Evolutionary conservation across 2,888 invertebrate genomes (phyloP).

Genomic region (Parasteatoda lunata): DNA sequence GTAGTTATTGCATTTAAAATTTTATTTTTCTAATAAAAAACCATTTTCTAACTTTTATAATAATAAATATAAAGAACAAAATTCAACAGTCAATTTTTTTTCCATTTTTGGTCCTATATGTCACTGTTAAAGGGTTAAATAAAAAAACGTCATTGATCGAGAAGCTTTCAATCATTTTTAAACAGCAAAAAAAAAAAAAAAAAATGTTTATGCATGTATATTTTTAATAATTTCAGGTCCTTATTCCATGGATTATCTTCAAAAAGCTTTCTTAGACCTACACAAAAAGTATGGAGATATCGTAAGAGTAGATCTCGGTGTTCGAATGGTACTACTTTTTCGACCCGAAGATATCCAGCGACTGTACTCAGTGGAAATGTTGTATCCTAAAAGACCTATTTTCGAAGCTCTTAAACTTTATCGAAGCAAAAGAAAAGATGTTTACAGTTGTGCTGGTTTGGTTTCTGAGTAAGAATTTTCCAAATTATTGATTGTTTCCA

Average conservation of each 20-base stretch:
- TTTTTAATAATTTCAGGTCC: constrained; percentile 34
- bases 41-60: no score
- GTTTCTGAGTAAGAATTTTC: constrained; percentile 73
- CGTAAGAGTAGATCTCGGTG: constrained; percentile 49
- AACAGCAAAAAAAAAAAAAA: no score
- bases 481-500: no score
- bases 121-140: no score
- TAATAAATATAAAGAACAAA: no score
- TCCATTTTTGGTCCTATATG: no score
- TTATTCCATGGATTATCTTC: constrained; percentile 56
- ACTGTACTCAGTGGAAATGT: constrained; percentile 77
- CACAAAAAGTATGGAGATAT: constrained; percentile 45
- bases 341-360: constrained; percentile 77
- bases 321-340: constrained; percentile 72
- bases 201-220: neutral
- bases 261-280: constrained; percentile 59
- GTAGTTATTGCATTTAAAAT: no score
- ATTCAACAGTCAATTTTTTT: no score
- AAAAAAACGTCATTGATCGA: no score
- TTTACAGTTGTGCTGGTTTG: constrained; percentile 77
- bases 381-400: constrained; percentile 77
- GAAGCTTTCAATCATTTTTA: no score
- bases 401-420: constrained; percentile 78
- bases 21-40: no score
- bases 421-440: constrained; percentile 73